Evolutionary conservation across 2,113 vertebrate species (phyloP), one percentile per base, ranked within the genome.

Genomic region (Epinephelus fuscoguttatus): DNA sequence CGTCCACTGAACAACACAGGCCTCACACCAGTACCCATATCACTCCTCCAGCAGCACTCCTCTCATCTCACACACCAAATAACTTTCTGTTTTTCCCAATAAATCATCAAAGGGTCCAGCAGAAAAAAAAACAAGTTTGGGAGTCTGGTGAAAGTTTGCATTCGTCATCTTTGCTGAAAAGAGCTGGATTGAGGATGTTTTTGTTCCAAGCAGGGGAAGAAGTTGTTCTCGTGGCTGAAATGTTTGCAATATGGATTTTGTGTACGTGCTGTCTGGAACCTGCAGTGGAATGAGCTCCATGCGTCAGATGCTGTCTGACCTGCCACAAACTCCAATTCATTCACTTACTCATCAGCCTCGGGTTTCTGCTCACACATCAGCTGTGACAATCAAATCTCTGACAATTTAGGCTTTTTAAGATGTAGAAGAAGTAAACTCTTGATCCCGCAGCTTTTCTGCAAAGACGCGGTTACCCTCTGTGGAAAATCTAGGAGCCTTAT

Each of bases 161-260:
- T 82, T 70, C 63, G 67, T 85, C 70, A 59, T 81, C 18, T 82
- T 61, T 59, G 71, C 62, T 81, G 33, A 70, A 83, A 81, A 74
- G n/a, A 81, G 82, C 21, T 66, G 76, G 40, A 75, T 62, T 71
- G 56, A 47, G 61, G 27, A 47, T 78, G 76, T 86, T 86, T 84
- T 67, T 84, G 70, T 85, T 82, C 71, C 74, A 33, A 73, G 79
- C 40, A 30, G 70, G 69, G 56, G 79, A 63, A 70, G 80, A 64
- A 76, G 52, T 78, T 71, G 70, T 82, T 86, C 55, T 79, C 4
- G 4, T 19, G 63, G 75, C 83, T 84, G 87, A 80, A 89, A 82
- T 86, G 78, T 88, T 81, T 77, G 87, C 40, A 70, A 84, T 88
- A 89, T 90, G 85, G 88, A 86, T 87, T 85, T 81, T 71, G 66